These are phyloP conservation scores for Proteles cristata DNA, from an alignment of 2,113 vertebrate species.

Conservation along the genomic window DNA sequence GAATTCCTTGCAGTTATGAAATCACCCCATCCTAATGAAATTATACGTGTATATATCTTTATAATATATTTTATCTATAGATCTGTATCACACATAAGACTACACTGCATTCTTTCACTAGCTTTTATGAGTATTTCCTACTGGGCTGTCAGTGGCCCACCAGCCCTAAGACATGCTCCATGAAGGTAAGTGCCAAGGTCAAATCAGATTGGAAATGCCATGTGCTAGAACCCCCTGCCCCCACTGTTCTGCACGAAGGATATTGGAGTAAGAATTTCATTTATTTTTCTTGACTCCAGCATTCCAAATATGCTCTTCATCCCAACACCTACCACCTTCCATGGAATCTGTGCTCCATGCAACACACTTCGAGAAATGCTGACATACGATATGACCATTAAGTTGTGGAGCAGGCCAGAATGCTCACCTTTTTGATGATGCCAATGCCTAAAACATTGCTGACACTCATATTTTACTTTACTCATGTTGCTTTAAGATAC, in stretches of 20 bases:
- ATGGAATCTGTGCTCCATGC: neutral
- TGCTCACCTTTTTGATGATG: neutral
- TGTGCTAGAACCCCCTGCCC: neutral
- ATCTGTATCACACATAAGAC: neutral
- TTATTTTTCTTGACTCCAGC: neutral
- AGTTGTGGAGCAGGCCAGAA: neutral
- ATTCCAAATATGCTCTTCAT: neutral
- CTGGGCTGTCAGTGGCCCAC: neutral
- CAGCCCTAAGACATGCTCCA: neutral
- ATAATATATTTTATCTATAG: neutral
- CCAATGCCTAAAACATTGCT: neutral
- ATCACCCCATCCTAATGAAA: slow-evolving; percentile 57
- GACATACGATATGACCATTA: neutral
- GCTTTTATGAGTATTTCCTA: neutral
- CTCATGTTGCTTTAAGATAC: neutral
- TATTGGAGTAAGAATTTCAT: neutral
- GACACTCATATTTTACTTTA: neutral
- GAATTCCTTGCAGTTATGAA: slow-evolving; percentile 68
- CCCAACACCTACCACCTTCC: neutral
- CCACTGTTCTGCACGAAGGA: neutral
- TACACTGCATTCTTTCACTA: slow-evolving; percentile 5
- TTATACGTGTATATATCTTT: neutral
- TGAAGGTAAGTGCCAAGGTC: neutral
- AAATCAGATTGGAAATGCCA: neutral
- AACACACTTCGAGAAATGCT: neutral